These are phyloP conservation scores for Papilio demoleus DNA, from an alignment of 2,888 invertebrate genomes.

Conservation along the genomic window DNA sequence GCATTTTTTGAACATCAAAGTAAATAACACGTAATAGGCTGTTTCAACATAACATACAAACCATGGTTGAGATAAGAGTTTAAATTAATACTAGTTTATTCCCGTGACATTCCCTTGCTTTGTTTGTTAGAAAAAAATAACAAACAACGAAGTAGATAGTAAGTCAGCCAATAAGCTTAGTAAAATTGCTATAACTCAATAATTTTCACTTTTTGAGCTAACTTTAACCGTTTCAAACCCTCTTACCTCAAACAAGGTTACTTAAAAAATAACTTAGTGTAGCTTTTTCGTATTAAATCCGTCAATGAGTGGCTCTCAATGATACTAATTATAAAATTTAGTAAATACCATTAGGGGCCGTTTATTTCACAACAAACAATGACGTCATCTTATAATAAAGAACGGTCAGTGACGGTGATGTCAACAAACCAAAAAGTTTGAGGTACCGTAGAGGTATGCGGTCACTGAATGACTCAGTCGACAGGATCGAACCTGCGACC, in stretches of 20 bases:
- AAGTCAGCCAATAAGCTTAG: background rate
- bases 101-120: background rate
- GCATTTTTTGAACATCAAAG: slow-evolving; percentile 14
- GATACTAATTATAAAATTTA: no score
- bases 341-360: no score
- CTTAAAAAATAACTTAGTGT: no score
- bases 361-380: background rate
- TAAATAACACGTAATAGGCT: background rate
- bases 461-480: slow-evolving; percentile 19
- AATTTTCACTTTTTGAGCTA: background rate
- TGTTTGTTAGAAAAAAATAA: background rate
- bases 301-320: no score
- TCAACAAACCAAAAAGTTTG: slow-evolving; percentile 23
- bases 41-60: background rate
- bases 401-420: slow-evolving; percentile 6
- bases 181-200: background rate
- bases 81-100: background rate
- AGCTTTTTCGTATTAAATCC: no score
- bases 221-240: no score
- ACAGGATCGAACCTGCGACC: slow-evolving; percentile 41
- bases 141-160: background rate
- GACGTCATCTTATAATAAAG: background rate
- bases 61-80: background rate
- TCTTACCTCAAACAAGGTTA: no score
- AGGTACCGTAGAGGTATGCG: slow-evolving; percentile 21